Evolutionary conservation across 2,113 vertebrate species (phyloP).

Genomic region (Crotalus tigris): DNA sequence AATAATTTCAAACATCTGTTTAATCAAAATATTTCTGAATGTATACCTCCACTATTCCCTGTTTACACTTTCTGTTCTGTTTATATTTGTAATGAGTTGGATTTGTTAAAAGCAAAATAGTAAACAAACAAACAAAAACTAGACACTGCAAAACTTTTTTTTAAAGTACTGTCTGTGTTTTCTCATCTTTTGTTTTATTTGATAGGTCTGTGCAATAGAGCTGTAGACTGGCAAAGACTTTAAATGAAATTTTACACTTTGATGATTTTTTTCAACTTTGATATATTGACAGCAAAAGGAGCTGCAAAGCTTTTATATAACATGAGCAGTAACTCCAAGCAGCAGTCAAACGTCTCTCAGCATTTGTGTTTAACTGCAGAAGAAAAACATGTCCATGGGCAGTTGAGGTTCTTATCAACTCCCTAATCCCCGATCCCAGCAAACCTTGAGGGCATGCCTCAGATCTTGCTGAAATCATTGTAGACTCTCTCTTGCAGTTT

Average conservation of each 20-base stretch:
- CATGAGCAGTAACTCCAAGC: constrained; percentile 82
- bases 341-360: constrained; percentile 89
- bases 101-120: constrained; percentile 73
- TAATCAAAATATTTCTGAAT: constrained; percentile 53
- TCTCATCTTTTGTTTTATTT: constrained; percentile 80
- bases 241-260: constrained; percentile 93
- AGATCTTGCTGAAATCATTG: constrained; percentile 93
- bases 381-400: constrained; percentile 89
- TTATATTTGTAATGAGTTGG: constrained; percentile 64
- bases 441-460: constrained; percentile 99
- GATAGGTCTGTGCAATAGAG: constrained; percentile 80
- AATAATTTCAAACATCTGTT: constrained; percentile 64
- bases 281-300: constrained; percentile 96
- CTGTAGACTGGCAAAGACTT: constrained; percentile 79
- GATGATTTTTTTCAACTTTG: constrained; percentile 93
- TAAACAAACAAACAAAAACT: constrained; percentile 74
- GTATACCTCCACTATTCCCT: neutral
- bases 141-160: constrained; percentile 63
- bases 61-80: constrained; percentile 39
- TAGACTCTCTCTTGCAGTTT: constrained; percentile 88
- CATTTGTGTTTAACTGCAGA: constrained; percentile 95
- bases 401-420: constrained; percentile 87
- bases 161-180: constrained; percentile 69
- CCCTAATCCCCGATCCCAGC: constrained; percentile 98
- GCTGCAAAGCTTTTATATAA: constrained; percentile 85